Evolutionary conservation across 1,140 invertebrate genomes (phyloP), one percentile per base, ranked within the genome.

Genomic region (Camponotus pennsylvanicus): DNA sequence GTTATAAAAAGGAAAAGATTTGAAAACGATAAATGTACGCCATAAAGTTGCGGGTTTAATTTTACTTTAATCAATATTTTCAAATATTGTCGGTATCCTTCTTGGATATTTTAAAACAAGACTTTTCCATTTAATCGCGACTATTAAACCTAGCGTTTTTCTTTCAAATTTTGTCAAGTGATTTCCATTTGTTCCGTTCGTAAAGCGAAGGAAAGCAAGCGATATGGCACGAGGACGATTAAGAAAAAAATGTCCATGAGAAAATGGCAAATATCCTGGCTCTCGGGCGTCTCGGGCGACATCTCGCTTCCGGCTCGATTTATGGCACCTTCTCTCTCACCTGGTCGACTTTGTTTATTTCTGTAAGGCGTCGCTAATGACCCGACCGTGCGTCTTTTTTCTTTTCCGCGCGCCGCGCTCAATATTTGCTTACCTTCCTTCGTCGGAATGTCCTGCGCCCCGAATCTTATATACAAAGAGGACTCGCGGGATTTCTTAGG

Each of bases 341-440:
- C 75, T 49, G 57, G 75, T 64, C 76, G 52, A 87, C 79, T 87
- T 90, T 90, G 87, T 90, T 91, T 91, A 80, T 75, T 76, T 55
- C 64, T 67, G 70, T 34, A 32, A 87, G 78, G 61, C 55, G 77
- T 73, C 59, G 86, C 73, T 90, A 83, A 91, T 88, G 86, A 91
- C 77, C 18, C 61, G 71, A 84, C 66, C 80, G 52, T 59, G 49
- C 45, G 59, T 55, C 52, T 57, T 77, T 85, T 85, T 77, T 49
- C 63, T 66, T 61, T 21, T 57, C 42, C 79, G 42, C 82, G 59
- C 18, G 34, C 59, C 73, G 61, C 42, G 49, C 40, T 80, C 21
- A 64, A 80, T 80, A 86, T 88, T 89, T 89, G 34, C 59, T 85
- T 71, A 78, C 67, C 59, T 73, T 86, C 73, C 78, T 77, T 78